Conservation (phyloP, 2,797 vertebrate species). For the Helostoma temminkii region DNA sequence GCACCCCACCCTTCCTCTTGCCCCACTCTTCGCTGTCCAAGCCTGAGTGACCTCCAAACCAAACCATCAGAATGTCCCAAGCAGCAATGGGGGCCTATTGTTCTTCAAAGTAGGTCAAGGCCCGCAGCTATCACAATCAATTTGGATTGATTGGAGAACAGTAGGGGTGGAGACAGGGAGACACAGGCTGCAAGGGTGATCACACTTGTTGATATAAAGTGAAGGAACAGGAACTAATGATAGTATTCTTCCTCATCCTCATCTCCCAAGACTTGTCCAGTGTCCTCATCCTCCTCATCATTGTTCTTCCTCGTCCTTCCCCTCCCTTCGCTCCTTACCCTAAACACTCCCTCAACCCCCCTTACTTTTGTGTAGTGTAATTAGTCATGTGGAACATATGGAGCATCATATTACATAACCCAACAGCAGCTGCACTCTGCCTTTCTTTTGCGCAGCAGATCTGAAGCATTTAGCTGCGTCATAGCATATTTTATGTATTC, state of each 20-base stretch:
- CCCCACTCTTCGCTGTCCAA: constrained; percentile 34
- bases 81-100: constrained; percentile 79
- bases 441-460: constrained; percentile 37
- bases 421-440: constrained; percentile 66
- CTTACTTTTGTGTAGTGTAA: constrained; percentile 66
- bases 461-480: constrained; percentile 51
- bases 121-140: constrained; percentile 80
- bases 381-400: constrained; percentile 78
- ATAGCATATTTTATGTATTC: constrained; percentile 40
- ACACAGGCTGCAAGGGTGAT: constrained; percentile 67
- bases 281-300: constrained; percentile 44
- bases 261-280: constrained; percentile 38
- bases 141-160: constrained; percentile 79
- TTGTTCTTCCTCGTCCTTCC: constrained; percentile 45
- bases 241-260: constrained; percentile 54
- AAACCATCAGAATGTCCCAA: constrained; percentile 75
- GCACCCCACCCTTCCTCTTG: constrained; percentile 45
- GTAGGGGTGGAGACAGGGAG: constrained; percentile 44
- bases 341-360: constrained; percentile 40
- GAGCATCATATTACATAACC: constrained; percentile 78
- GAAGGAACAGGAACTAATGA: constrained; percentile 77
- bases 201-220: constrained; percentile 79
- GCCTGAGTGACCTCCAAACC: constrained; percentile 75
- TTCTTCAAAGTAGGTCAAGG: constrained; percentile 84
- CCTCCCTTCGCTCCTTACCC: constrained; percentile 43